Evolutionary conservation across 2,113 vertebrate genomes (phyloP), one percentile per base, ranked within the genome.

Genomic region (Vireo altiloquus): DNA sequence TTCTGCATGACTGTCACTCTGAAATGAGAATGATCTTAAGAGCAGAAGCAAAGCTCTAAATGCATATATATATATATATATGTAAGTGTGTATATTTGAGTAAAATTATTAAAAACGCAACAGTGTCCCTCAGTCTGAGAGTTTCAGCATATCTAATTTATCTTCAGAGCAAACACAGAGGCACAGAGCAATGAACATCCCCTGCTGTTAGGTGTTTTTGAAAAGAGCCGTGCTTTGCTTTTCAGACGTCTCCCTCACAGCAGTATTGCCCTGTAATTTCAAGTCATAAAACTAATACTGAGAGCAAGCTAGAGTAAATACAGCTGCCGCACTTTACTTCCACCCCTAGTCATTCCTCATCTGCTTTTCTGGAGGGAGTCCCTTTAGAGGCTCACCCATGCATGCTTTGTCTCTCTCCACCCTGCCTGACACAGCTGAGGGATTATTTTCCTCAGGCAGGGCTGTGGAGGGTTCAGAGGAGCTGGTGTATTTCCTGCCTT

Each of bases 131-230:
- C 54, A 54, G 40, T 12, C 49, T 70, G 56, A 83, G 71, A 90
- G 18, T 28, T 83, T 88, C 64, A 83, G 64, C 44, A 49, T 64
- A 33, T 57, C 72, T 90, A 81, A 88, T 95, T 91, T 82, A 40
- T 94, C 52, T 68, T 92, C 90, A 80, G 59, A 70, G 56, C 60
- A 92, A 90, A 87, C 59, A 90, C 70, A 63, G 40, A 81, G 56
- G 69, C 71, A 57, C 60, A 90, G 64, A 96, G 68, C 76, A 89
- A 71, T 82, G 85, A 95, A 70, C 22, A 82, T 31, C 33, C 52
- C 87, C 84, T 82, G 59, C 87, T 95, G 90, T n/a, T 87, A 74
- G 35, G 68, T 87, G 64, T 20, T 95, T 96, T 74, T 57, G 28
- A 88, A 92, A 89, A 92, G 23, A 84, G 57, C 39, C 35, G 13